phyloP scores from a whole-genome alignment of 2,113 vertebrate genomes.

The Pseudorectes ferrugineus region DNA sequence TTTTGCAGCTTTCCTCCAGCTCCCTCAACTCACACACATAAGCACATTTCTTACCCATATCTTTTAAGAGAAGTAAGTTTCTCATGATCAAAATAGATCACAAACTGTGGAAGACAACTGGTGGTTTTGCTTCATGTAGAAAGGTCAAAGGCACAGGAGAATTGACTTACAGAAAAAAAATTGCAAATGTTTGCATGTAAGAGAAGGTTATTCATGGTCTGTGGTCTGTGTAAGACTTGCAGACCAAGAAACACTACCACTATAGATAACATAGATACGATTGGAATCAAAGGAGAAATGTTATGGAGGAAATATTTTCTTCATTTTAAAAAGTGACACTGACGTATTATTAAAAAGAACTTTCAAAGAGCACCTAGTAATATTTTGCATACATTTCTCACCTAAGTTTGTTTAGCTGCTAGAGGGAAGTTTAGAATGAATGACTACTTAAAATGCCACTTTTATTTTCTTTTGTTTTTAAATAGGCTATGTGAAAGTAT shows the following conservation, averaged over 20 bases:
- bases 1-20: not conserved
- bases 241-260: conserved; percentile 5
- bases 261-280: conserved; percentile 55
- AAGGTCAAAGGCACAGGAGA: not conserved
- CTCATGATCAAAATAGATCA: not conserved
- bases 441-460: not conserved
- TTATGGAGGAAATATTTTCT: conserved; percentile 31
- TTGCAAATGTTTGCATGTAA: conserved; percentile 42
- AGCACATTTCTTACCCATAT: not conserved
- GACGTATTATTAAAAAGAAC: conserved; percentile 23
- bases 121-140: not conserved
- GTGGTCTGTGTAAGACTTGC: conserved; percentile 13
- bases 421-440: not conserved
- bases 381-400: conserved; percentile 53
- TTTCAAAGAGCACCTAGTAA: conserved; percentile 23
- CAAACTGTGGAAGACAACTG: not conserved
- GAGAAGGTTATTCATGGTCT: conserved; percentile 33
- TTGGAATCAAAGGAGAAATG: conserved; percentile 31
- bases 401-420: conserved; percentile 33
- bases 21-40: not conserved
- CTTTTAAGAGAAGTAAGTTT: conserved; percentile 59
- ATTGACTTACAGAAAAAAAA: not conserved
- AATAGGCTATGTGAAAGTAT: not conserved
- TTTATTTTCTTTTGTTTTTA: not conserved
- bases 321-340: conserved; percentile 14